Evolutionary conservation across 2,888 invertebrate species (phyloP).

Genomic region (Pantelozetes paolii): DNA sequence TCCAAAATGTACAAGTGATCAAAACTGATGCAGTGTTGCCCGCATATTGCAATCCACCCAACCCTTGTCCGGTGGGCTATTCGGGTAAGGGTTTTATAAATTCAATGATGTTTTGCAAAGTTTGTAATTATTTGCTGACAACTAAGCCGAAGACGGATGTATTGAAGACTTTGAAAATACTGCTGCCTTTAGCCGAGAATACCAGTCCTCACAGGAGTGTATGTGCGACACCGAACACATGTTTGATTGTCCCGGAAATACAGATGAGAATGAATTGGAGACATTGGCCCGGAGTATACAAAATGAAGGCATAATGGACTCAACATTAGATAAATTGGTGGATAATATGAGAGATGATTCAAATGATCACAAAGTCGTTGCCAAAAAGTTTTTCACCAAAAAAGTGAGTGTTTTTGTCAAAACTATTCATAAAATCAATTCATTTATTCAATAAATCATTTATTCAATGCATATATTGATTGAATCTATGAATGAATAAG

Average conservation of each 20-base stretch:
- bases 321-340: slow-evolving; percentile 65
- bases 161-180: slow-evolving; percentile 88
- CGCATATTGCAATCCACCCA: slow-evolving; percentile 98
- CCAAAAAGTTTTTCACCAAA: slow-evolving; percentile 65
- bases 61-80: slow-evolving; percentile 95
- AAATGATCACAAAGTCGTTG: slow-evolving; percentile 58
- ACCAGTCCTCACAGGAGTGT: slow-evolving; percentile 86
- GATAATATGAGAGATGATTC: slow-evolving; percentile 52
- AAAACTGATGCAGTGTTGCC: slow-evolving; percentile 89
- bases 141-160: slow-evolving; percentile 75
- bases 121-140: too few species aligned
- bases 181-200: slow-evolving; percentile 87
- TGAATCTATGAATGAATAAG: neutral
- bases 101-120: too few species aligned
- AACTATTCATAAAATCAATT: too few species aligned
- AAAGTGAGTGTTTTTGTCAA: slow-evolving; percentile 22
- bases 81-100: slow-evolving; percentile 60
- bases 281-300: slow-evolving; percentile 51
- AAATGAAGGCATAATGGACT: slow-evolving; percentile 50
- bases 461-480: too few species aligned
- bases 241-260: slow-evolving; percentile 73
- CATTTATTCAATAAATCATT: neutral
- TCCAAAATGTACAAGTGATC: slow-evolving; percentile 62
- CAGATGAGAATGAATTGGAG: slow-evolving; percentile 50
- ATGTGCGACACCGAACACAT: slow-evolving; percentile 98